Evolutionary conservation across 2,797 vertebrate genomes (phyloP), one percentile per base, ranked within the genome.

Genomic region (Onychomys arenicola): DNA sequence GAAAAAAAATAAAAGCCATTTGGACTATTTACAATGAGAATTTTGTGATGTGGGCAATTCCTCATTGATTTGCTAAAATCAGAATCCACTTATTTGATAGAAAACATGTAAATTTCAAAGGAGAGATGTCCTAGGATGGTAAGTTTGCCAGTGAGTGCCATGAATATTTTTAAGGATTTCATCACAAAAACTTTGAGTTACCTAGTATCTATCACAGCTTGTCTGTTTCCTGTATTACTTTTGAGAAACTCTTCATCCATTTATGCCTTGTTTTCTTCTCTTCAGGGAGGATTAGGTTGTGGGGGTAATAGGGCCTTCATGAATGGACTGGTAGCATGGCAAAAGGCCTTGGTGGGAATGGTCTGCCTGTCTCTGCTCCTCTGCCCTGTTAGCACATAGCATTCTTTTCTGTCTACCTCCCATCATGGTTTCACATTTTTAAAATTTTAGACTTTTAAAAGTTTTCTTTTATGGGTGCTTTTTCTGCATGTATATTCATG

Each of bases 91-190:
- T 84, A 61, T 29, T 5, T 75, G 5, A 93, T 23, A 93, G 69
- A 69, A 96, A 93, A 71, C n/a, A 57, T 0, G 69, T 27, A 29
- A 84, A 76, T 94, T 81, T 89, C 63, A 81, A 63, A 92, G 34
- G 52, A 71, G 34, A 90, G 75, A 65, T 29, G 13, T 5, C 14
- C 27, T 2, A 57, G 43, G 52, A 69, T 85, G 46, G 13, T 77
- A 87, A 63, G 84, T 95, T 77, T 27, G 16, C 8, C 32, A 73
- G 34, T 90, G 29, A 65, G 19, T 46, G n/a, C 37, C 19, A 37
- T 37, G 57, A 87, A 46, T 23, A 27, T n/a, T 80, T 93, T 92
- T 23, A 32, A 55, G 71, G n/a, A 55, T 25, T 83, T 57, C 49
- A 52, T 1, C 40, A 32, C 8, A 34, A 90, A 14, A 80, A 14